Evolutionary conservation across 2,797 vertebrate genomes (phyloP).

Genomic region (Pyrrhura leucotis): DNA sequence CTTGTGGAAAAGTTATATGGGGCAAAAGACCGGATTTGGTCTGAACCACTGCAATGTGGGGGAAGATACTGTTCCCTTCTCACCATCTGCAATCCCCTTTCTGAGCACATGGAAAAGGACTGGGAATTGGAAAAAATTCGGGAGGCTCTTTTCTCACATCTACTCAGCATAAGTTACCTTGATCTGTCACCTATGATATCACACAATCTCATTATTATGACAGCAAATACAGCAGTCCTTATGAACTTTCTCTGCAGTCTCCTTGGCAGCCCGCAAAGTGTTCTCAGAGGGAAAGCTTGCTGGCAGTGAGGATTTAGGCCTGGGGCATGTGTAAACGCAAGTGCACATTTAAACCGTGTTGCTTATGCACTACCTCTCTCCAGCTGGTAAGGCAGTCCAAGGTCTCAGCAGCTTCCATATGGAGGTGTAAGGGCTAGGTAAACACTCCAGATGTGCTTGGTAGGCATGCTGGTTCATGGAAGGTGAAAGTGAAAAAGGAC

Average conservation of each 20-base stretch:
- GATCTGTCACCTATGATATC: not conserved
- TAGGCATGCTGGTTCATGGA: not conserved
- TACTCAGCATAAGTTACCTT: not conserved
- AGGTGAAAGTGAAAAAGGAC: not conserved
- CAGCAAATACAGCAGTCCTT: not conserved
- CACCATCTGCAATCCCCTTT: not conserved
- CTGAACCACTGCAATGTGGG: not conserved
- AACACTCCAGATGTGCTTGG: not conserved
- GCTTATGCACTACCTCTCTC: not conserved
- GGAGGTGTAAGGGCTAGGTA: not conserved
- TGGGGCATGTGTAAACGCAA: rapidly evolving
- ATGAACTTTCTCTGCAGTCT: not conserved
- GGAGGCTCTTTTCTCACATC: not conserved
- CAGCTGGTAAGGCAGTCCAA: not conserved
- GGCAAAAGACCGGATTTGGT: not conserved
- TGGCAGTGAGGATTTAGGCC: not conserved
- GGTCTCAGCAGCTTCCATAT: not conserved
- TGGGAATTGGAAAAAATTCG: not conserved
- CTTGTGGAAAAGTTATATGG: not conserved
- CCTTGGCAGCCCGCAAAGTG: not conserved
- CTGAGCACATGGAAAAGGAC: not conserved
- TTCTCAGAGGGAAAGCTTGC: not conserved
- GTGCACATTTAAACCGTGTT: rapidly evolving
- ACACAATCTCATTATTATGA: not conserved
- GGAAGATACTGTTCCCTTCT: not conserved